Evolutionary conservation across 2,888 invertebrate genomes (phyloP), one percentile per base, ranked within the genome.

Genomic region (Psylliodes chrysocephalus): DNA sequence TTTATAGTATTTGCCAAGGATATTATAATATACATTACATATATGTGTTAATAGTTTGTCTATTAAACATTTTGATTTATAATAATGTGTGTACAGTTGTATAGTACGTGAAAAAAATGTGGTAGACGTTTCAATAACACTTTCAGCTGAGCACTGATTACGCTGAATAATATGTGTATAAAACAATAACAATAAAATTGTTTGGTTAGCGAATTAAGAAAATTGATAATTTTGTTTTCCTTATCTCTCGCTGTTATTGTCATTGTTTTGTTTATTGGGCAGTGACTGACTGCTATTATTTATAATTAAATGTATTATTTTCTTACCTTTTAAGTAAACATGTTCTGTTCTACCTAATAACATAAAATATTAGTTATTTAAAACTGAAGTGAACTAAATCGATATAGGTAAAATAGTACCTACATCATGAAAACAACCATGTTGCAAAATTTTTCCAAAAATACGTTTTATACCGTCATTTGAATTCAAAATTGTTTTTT

Each of bases 1-100:
- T 53, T 53, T 53, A 25, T 38, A 38, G 38, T 53, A 35, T 53
- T 53, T 38, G 22, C 38, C 35, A 38, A 53, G 35, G 19, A 53
- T 53, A 40, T 14, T 53, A 53, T 22, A 25, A 33, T 18, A 18
- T 18, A 30, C 19, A 28, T 51, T 51, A 33, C 33, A 7, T n/a
- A 5, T 38, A 30, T 10, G 38, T 7, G 14, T 38, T 38, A 33
- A 14, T 14, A 38, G 10, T 6, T 33, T 22, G 8, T 33, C 33
- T 33, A n/a, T 33, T 22, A 22, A 22, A 22, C n/a, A n/a, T 10
- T 6, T 35, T 35, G 35, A 35, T 35, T 33, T 8, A 35, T 12
- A 35, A 14, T 35, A 35, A 35, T 35, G 4, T 14, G 35, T 35
- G 22, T 2, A 22, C n/a, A n/a, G n/a, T n/a, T n/a, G n/a, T n/a